Evolutionary conservation across 2,888 invertebrate genomes (phyloP).

Genomic region (Sussaba pulchella): DNA sequence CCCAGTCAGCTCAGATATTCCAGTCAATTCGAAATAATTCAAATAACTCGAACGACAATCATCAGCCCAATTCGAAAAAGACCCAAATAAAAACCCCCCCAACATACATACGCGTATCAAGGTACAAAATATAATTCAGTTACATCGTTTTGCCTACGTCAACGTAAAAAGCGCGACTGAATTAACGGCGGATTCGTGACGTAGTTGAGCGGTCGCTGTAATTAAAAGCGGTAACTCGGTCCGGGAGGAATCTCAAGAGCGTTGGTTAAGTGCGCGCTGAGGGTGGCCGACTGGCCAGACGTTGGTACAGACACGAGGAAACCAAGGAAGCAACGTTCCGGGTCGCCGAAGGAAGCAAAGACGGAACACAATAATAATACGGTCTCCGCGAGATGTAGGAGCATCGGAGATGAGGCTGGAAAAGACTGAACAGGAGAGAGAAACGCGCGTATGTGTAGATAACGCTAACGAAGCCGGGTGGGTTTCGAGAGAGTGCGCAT

Average conservation of each 20-base stretch:
- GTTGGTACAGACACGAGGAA: constrained; percentile 67
- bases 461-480: too few species aligned
- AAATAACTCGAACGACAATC: too few species aligned
- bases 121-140: neutral
- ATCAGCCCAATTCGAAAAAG: too few species aligned
- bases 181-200: constrained; percentile 32
- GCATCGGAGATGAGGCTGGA: constrained; percentile 8
- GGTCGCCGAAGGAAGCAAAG: constrained; percentile 38
- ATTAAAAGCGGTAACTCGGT: constrained; percentile 36
- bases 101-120: neutral
- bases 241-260: constrained; percentile 20
- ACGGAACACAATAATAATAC: constrained; percentile 47
- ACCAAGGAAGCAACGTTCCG: constrained; percentile 13
- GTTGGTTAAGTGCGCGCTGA: constrained; percentile 27
- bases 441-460: too few species aligned
- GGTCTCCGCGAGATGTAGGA: constrained; percentile 21
- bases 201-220: constrained; percentile 21
- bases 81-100: too few species aligned
- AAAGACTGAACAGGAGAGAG: neutral
- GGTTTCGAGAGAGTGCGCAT: constrained; percentile 37
- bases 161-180: constrained; percentile 7
- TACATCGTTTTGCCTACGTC: constrained; percentile 9
- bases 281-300: constrained; percentile 35
- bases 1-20: too few species aligned
- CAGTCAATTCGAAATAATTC: too few species aligned